Evolutionary conservation across 1,140 invertebrate genomes (phyloP).

Genomic region (Mamestra configurata): DNA sequence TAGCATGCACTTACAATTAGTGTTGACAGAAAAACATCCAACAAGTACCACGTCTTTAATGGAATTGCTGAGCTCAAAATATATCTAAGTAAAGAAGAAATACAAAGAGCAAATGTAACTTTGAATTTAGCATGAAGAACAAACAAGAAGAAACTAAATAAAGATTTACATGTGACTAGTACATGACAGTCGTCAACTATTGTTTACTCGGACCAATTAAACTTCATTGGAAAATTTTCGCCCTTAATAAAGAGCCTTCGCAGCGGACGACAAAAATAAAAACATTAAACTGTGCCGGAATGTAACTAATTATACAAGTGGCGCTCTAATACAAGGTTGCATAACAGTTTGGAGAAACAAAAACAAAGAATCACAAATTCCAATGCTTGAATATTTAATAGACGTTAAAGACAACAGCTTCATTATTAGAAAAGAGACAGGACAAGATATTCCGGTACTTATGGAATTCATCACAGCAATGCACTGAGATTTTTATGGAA

Average conservation of each 20-base stretch:
- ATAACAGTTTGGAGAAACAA: constrained; percentile 35
- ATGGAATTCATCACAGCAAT: constrained; percentile 1
- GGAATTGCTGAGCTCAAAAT: constrained; percentile 1
- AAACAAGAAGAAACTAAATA: constrained; percentile 1
- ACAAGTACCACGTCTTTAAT: constrained; percentile 17
- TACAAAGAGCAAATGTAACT: not conserved
- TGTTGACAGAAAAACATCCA: constrained; percentile 41
- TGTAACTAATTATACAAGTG: constrained; percentile 43
- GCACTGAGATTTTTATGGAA: constrained; percentile 40
- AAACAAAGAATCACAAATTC: constrained; percentile 9
- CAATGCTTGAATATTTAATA: not conserved
- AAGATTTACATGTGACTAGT: constrained; percentile 13
- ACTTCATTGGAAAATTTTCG: constrained; percentile 58
- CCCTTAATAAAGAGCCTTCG: constrained; percentile 52
- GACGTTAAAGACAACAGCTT: not conserved
- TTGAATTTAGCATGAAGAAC: not conserved
- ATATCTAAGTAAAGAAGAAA: not conserved
- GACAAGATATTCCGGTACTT: not conserved
- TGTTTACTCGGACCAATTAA: constrained; percentile 58
- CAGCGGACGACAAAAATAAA: constrained; percentile 52
- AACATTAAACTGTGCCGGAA: constrained; percentile 41
- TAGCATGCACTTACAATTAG: constrained; percentile 48
- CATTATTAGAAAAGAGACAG: not conserved
- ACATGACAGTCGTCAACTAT: not conserved
- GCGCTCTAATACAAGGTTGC: constrained; percentile 40